Percentiles rank a stretch among this genome's conserved stretches.
Evolutionary conservation across 2,113 vertebrate species (phyloP).

Genomic region (Neogobius melanostomus): DNA sequence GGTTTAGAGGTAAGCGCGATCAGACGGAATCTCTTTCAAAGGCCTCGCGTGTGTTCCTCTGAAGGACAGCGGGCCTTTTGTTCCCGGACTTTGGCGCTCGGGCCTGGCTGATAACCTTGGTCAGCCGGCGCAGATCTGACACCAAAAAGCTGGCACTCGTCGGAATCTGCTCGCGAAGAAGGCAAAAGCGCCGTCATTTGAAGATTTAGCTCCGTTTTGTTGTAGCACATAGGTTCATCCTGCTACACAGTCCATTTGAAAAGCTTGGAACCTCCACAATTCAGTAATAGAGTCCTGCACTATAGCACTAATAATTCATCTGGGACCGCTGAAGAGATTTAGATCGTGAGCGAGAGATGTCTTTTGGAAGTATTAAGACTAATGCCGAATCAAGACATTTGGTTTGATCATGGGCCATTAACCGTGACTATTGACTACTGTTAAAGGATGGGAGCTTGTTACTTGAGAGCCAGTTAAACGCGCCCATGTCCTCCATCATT

Average conservation of each 20-base stretch:
- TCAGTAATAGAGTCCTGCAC: too few relatives aligned
- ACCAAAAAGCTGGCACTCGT: background rate
- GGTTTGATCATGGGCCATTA: background rate
- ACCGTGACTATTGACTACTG: background rate
- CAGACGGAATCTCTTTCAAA: background rate
- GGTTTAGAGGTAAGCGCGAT: constrained; percentile 19
- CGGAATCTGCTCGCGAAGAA: background rate
- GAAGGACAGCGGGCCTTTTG: background rate
- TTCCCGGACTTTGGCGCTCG: background rate
- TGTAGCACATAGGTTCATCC: too few relatives aligned
- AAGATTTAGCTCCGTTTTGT: background rate
- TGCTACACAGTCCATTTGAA: too few relatives aligned
- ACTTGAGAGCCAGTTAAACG: background rate
- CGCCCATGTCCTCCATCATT: constrained; percentile 1
- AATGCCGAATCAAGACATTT: background rate
- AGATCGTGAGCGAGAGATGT: too few relatives aligned
- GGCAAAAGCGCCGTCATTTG: background rate
- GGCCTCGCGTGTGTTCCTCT: too few relatives aligned
- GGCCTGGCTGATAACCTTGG: constrained; percentile 2
- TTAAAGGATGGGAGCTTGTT: background rate
- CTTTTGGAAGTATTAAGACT: too few relatives aligned
- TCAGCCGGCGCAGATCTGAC: background rate
- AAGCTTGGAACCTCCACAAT: too few relatives aligned
- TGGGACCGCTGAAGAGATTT: too few relatives aligned
- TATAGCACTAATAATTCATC: too few relatives aligned